A percentile compares a stretch with the other conserved stretches of the same genome.
Evolutionary conservation across 1,140 invertebrate species (phyloP).

Genomic region (Scaptomyza hsui): DNA sequence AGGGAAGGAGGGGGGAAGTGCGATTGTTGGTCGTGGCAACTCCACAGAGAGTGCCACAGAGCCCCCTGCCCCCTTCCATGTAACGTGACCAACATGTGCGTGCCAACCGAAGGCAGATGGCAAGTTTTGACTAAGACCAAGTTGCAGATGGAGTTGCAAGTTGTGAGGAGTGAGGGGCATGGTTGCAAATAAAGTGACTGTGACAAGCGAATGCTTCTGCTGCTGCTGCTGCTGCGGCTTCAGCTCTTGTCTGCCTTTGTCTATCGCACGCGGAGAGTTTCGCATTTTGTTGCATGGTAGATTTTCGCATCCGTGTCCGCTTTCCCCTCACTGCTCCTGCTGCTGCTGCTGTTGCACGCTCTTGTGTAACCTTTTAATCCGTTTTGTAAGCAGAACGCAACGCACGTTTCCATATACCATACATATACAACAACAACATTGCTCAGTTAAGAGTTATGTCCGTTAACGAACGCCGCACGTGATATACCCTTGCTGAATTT

Average conservation of each 20-base stretch:
- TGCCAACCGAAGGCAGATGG: conserved; percentile 43
- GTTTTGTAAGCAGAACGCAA: conserved; percentile 83
- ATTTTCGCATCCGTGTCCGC: conserved; percentile 48
- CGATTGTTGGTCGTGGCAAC: conserved; percentile 21
- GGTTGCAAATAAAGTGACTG: conserved; percentile 73
- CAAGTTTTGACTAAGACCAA: conserved; percentile 19
- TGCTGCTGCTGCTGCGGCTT: conserved; percentile 18
- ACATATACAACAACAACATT: conserved; percentile 44
- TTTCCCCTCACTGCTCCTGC: conserved; percentile 4
- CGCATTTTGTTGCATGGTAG: conserved; percentile 30
- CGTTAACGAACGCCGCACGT: not conserved
- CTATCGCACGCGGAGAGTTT: conserved; percentile 9
- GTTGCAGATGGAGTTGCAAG: not conserved
- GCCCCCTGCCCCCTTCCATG: conserved; percentile 13
- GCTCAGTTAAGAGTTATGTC: not conserved
- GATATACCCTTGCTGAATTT: conserved; percentile 19
- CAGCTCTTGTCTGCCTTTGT: conserved; percentile 22
- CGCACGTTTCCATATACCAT: conserved; percentile 74
- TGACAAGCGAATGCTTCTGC: conserved; percentile 45
- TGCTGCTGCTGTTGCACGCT: conserved; percentile 60
- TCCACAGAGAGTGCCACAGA: conserved; percentile 15
- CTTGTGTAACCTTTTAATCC: conserved; percentile 83
- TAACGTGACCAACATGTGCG: conserved; percentile 73
- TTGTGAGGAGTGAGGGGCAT: conserved; percentile 12
- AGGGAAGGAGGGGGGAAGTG: not conserved